Base-by-base conservation (phyloP, 2,888 invertebrate species). In the Carpatolechia fugitivella region DNA sequence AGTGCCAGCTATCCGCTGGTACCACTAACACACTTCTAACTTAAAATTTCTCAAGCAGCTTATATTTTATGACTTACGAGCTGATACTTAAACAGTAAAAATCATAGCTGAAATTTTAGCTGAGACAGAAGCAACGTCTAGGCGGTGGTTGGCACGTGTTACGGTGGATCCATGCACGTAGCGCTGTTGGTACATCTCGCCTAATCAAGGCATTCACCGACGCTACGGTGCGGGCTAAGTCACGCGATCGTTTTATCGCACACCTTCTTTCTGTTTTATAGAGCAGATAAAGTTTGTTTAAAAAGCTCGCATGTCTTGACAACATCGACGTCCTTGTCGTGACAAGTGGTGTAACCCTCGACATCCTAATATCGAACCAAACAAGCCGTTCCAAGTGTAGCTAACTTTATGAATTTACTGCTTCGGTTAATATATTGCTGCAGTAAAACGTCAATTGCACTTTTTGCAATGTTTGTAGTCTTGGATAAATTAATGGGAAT, bases 181-280 rank as follows among this genome's bases (percentile, higher is more conserved):
- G 24, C 38, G 60, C 63, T 67, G 65, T 65, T 64, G 63, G 62
- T 59, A 68, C 65, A 68, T 76, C 66, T 76, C 68, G 72, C 75
- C 74, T 82, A 85, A 85, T 86, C 85, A 85, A 84, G 79, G 82
- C 80, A 84, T 86, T 83, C 77, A 68, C 74, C 75, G 79, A 71
- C 78, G 81, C 79, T 76, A 68, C 70, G 72, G 71, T 74, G 80
- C 76, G 74, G 76, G 73, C 71, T 67, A 61, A 80, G 87, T 85
- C 89, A 90, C 89, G 89, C 89, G 87, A 90, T 81, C 82, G 82
- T 84, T 85, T 84, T 84, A 88, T 85, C 85, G 83, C 80, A 85
- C 86, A 85, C 87, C 85, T 85, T 85, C 76, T 83, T 84, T 83
- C 77, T 76, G 80, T 84, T 86, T 87, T 86, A 85, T 83, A 80